Percentiles rank a stretch among this genome's conserved stretches.
These are phyloP conservation scores for Myrmecophaga tridactyla DNA, from an alignment of 2,113 vertebrate species.

Conservation along the genomic window DNA sequence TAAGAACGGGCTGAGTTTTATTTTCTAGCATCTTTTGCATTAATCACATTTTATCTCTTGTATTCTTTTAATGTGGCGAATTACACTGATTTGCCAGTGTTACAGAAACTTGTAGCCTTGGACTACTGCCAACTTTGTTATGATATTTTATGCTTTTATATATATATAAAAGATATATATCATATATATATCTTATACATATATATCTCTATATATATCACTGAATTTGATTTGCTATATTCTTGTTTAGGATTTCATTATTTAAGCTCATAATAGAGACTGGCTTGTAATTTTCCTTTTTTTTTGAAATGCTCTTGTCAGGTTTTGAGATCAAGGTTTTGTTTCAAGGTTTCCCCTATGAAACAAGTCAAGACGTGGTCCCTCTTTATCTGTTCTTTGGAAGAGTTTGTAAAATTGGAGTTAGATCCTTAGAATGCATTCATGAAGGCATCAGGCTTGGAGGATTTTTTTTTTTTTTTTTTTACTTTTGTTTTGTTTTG, in stretches of 20 bases:
- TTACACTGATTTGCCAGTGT: neutral
- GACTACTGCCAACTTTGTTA: neutral
- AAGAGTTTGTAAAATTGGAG: neutral
- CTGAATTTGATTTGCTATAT: neutral
- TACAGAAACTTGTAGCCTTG: neutral
- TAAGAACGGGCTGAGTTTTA: neutral
- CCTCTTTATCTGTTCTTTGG: neutral
- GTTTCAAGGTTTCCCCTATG: neutral
- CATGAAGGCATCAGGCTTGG: neutral
- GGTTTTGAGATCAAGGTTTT: neutral
- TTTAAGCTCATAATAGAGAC: neutral
- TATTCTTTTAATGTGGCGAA: neutral
- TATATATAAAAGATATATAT: no score
- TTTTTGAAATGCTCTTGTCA: neutral
- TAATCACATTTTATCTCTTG: neutral
- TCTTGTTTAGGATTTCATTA: neutral
- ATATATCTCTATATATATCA: no score
- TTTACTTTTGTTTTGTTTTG: no score
- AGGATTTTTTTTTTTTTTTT: neutral
- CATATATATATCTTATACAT: no score
- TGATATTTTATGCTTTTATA: neutral
- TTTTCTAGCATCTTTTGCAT: neutral
- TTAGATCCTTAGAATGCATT: slow-evolving; percentile 5
- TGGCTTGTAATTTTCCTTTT: neutral
- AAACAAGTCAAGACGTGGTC: neutral